These are phyloP conservation scores for Merluccius polli DNA, from an alignment of 2,797 vertebrate species.

Conservation along the genomic window DNA sequence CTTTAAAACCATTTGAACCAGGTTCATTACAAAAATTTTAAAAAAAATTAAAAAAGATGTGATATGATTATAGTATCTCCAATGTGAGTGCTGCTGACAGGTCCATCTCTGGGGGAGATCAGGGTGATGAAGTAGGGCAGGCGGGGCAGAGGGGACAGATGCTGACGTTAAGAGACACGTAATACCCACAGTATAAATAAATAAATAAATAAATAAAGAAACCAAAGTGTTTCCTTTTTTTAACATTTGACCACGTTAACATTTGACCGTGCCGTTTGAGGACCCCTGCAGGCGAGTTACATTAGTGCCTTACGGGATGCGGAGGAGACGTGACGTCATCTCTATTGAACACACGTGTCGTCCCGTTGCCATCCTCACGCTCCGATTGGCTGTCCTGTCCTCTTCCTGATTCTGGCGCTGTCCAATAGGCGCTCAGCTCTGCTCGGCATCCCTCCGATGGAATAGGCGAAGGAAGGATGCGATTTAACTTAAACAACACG, in stretches of 20 bases:
- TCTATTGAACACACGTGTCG: not conserved
- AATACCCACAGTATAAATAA: not conserved
- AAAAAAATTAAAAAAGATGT: not conserved
- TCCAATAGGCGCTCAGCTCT: not conserved
- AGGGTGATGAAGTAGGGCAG: not conserved
- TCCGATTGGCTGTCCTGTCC: not conserved
- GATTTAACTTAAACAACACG: not conserved
- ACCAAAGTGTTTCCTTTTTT: not conserved
- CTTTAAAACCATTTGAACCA: slow-evolving; percentile 30
- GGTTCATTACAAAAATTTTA: too few relatives aligned
- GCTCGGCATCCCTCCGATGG: not conserved
- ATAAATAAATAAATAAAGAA: too few relatives aligned
- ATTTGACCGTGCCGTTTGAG: not conserved
- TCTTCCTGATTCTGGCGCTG: not conserved
- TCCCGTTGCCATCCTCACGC: too few relatives aligned
- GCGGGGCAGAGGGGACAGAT: not conserved
- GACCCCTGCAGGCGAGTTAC: too few relatives aligned
- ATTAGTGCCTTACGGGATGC: too few relatives aligned
- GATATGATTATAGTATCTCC: not conserved
- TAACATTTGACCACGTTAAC: not conserved
- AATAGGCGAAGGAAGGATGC: not conserved
- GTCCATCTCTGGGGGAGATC: not conserved
- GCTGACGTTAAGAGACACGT: not conserved
- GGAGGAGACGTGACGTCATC: not conserved
- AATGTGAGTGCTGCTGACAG: not conserved